Conservation (phyloP, 2,113 vertebrate genomes). For the Hystrix brachyura region DNA sequence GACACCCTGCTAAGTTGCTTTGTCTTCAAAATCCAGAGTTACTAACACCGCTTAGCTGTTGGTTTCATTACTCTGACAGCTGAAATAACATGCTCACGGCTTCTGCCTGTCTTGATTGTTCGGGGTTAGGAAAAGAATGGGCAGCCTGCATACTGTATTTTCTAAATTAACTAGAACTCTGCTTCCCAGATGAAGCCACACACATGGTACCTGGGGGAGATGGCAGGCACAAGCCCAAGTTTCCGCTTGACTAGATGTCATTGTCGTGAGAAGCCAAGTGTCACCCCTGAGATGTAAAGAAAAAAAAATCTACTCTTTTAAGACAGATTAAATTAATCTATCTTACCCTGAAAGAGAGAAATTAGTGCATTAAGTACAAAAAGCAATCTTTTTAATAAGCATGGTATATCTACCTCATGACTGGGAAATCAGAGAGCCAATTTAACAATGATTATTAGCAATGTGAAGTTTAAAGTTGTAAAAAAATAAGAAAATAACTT, state of each 20-base stretch:
- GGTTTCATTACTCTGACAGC: constrained; percentile 64
- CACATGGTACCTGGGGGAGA: neutral
- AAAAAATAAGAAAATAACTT: no score
- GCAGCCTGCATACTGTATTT: constrained; percentile 69
- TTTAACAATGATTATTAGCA: neutral
- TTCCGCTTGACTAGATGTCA: constrained; percentile 73
- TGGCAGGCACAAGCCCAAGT: constrained; percentile 59
- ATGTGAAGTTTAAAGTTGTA: neutral
- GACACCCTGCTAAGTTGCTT: neutral
- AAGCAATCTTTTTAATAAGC: constrained; percentile 73
- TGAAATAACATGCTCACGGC: neutral
- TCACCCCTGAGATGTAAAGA: constrained; percentile 73
- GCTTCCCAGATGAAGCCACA: neutral
- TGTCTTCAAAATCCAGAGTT: accelerated
- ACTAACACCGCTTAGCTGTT: neutral
- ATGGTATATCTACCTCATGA: neutral
- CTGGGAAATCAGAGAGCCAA: neutral
- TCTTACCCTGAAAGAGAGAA: constrained; percentile 83
- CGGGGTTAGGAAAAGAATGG: constrained; percentile 63
- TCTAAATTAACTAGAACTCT: constrained; percentile 81
- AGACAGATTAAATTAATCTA: constrained; percentile 80
- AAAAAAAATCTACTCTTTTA: constrained; percentile 84
- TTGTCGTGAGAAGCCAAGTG: constrained; percentile 59
- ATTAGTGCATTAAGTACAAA: constrained; percentile 57
- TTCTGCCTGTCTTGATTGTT: neutral